These are phyloP conservation scores for Psittacula derbiana DNA, from an alignment of 2,797 vertebrate species.

Conservation along the genomic window DNA sequence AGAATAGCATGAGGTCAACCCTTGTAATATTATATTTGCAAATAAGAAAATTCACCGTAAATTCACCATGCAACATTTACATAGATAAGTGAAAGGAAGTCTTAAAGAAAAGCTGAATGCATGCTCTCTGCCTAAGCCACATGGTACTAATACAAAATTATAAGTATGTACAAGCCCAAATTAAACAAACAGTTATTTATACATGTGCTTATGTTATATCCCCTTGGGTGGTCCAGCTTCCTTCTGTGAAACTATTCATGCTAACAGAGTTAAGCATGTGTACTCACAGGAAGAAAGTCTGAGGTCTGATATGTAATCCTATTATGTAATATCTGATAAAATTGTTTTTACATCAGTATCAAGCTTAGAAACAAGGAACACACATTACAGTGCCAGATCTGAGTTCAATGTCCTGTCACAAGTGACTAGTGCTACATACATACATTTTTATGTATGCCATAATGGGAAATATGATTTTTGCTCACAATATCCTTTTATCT, in stretches of 20 bases:
- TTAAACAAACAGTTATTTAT: not conserved
- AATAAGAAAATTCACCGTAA: not conserved
- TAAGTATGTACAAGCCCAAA: not conserved
- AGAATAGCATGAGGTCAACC: not conserved
- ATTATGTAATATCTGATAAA: constrained; percentile 60
- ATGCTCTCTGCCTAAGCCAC: not conserved
- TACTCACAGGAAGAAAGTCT: constrained; percentile 35
- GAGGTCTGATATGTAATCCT: not conserved
- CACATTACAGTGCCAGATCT: not conserved
- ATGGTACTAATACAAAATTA: not conserved
- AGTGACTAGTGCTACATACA: not conserved
- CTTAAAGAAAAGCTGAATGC: not conserved
- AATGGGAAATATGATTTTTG: not conserved
- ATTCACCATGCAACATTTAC: not conserved
- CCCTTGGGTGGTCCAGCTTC: constrained; percentile 40
- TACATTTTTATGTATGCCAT: not conserved
- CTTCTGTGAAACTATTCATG: constrained; percentile 6
- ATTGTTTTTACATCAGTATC: constrained; percentile 29
- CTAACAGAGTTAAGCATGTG: constrained; percentile 7
- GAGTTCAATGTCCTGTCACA: not conserved
- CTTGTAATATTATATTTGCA: not conserved
- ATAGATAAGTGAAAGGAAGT: not conserved
- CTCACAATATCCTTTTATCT: not conserved
- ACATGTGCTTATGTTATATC: not conserved
- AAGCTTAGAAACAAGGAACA: not conserved